Evolutionary conservation across 2,113 vertebrate species (phyloP).

Genomic region (Epinephelus cyanopodus): DNA sequence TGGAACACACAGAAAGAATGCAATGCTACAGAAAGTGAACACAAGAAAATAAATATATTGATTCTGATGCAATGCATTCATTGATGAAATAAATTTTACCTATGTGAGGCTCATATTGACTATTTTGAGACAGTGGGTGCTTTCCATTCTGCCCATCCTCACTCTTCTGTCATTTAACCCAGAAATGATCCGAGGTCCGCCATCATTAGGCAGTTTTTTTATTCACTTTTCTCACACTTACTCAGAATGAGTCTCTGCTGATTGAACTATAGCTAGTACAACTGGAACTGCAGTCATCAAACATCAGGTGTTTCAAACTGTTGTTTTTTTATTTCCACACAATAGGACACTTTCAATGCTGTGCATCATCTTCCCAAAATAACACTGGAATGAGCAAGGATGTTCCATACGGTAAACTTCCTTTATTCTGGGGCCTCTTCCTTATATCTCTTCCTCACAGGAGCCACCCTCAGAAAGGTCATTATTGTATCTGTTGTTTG

Average conservation of each 20-base stretch:
- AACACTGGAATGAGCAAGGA: neutral
- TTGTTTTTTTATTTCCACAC: neutral
- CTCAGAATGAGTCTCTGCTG: too few species aligned
- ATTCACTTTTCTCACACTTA: too few species aligned
- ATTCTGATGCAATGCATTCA: neutral
- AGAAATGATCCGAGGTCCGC: too few species aligned
- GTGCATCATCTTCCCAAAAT: neutral
- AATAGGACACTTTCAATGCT: neutral
- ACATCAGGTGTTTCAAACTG: neutral
- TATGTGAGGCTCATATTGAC: neutral
- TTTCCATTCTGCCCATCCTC: conserved; percentile 4
- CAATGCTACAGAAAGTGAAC: conserved; percentile 7
- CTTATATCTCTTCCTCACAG: neutral
- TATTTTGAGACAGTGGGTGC: neutral
- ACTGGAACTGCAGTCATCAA: neutral
- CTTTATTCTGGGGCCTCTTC: too few species aligned
- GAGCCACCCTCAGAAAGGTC: too few species aligned
- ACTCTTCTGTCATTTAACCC: too few species aligned
- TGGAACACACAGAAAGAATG: conserved; percentile 60
- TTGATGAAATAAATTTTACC: neutral
- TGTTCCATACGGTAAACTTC: neutral
- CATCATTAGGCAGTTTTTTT: too few species aligned
- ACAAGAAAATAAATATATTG: neutral
- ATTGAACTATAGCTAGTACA: neutral
- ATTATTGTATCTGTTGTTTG: neutral